Percentiles rank a stretch among this genome's conserved stretches.
Conservation (phyloP, 2,113 vertebrate species). For the Heloderma charlesbogerti region DNA sequence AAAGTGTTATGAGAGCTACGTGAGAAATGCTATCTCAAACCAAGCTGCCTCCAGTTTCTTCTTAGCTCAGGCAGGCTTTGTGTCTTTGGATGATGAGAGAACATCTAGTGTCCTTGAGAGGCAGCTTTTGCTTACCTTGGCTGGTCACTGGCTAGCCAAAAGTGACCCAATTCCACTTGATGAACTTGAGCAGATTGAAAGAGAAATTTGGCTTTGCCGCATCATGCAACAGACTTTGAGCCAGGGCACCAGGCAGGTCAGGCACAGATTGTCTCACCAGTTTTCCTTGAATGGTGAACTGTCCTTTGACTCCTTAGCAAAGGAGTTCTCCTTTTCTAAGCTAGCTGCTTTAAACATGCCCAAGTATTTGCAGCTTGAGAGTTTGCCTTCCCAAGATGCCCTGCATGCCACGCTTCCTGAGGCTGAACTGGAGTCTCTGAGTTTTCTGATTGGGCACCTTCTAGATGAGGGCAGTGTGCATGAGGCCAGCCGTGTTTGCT, state of each 20-base stretch:
- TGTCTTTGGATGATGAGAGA: not conserved
- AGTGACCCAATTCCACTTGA: slow-evolving; percentile 32
- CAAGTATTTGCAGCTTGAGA: slow-evolving; percentile 69
- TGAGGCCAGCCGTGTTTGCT: slow-evolving; percentile 86
- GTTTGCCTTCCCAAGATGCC: slow-evolving; percentile 55
- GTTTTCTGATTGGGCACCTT: slow-evolving; percentile 75
- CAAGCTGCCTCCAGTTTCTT: slow-evolving; percentile 83
- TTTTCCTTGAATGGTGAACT: slow-evolving; percentile 28
- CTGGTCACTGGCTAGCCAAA: slow-evolving; percentile 88
- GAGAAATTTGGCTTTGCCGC: slow-evolving; percentile 83
- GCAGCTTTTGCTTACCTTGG: slow-evolving; percentile 84
- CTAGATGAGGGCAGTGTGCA: slow-evolving; percentile 85
- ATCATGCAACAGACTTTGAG: slow-evolving; percentile 61
- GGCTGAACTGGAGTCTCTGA: slow-evolving; percentile 58
- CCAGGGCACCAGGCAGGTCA: slow-evolving; percentile 53
- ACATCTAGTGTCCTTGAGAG: slow-evolving; percentile 71
- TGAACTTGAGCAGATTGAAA: slow-evolving; percentile 82
- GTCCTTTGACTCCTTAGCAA: slow-evolving; percentile 76
- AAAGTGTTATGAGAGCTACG: slow-evolving; percentile 85
- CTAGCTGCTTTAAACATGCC: slow-evolving; percentile 78
- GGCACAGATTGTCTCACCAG: slow-evolving; percentile 63
- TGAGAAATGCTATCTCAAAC: slow-evolving; percentile 75
- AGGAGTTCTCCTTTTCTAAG: slow-evolving; percentile 85
- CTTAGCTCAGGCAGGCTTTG: slow-evolving; percentile 68
- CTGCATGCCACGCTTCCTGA: slow-evolving; percentile 1